Conservation (phyloP, 2,888 invertebrate genomes). For the Hirtodrosophila cameraria region DNA sequence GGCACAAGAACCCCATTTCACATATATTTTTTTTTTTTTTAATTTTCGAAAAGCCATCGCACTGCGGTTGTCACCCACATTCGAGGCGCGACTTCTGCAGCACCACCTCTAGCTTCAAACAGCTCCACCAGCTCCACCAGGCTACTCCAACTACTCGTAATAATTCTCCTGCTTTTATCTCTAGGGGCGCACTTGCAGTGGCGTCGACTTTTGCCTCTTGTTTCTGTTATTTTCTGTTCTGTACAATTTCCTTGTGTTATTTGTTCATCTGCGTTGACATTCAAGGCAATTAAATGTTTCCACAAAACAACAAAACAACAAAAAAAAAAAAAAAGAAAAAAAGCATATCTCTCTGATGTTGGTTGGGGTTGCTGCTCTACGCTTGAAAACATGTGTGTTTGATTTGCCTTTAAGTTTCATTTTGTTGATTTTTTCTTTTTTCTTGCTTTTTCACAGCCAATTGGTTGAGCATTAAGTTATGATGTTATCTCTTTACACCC, state of each 20-base stretch:
- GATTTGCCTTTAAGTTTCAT: conserved; percentile 60
- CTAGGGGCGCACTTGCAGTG: conserved; percentile 54
- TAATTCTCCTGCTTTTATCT: conserved; percentile 44
- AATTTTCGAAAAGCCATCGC: conserved; percentile 66
- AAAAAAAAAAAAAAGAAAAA: conserved; percentile 3
- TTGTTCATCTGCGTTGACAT: conserved; percentile 76
- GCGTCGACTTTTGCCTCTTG: conserved; percentile 38
- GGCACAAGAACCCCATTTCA: conserved; percentile 42
- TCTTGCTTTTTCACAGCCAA: conserved; percentile 67
- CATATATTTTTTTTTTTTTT: conserved; percentile 18
- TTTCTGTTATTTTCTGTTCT: conserved; percentile 20
- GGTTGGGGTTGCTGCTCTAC: conserved; percentile 2
- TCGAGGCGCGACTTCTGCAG: not conserved
- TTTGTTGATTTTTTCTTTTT: conserved; percentile 7
- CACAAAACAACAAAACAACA: conserved; percentile 11
- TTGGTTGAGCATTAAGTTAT: conserved; percentile 71
- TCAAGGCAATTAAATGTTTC: conserved; percentile 73
- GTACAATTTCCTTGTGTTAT: conserved; percentile 50
- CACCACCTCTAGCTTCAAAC: not conserved
- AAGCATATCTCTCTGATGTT: conserved; percentile 18
- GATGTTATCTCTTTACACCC: conserved; percentile 39
- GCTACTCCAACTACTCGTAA: not conserved
- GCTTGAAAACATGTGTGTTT: conserved; percentile 73
- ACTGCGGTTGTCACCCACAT: conserved; percentile 53
- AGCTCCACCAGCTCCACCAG: not conserved